phyloP scores from a whole-genome alignment of 2,797 vertebrate species.

The Pipistrellus pygmaeus region DNA sequence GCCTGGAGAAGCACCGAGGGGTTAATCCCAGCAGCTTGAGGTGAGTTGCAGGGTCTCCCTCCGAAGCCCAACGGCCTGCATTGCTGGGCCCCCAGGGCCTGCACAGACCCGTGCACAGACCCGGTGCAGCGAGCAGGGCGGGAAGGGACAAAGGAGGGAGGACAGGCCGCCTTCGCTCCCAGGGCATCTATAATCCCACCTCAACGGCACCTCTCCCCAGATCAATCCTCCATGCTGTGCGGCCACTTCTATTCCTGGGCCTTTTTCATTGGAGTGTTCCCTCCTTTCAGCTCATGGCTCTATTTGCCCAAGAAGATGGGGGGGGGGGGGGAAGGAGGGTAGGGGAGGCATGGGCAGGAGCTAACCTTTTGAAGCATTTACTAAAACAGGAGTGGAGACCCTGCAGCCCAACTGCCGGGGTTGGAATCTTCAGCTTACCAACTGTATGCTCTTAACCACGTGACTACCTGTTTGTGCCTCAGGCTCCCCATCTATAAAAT shows the following conservation, averaged over 20 bases:
- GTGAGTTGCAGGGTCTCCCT: neutral
- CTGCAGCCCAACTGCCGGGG: neutral
- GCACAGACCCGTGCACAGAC: no score
- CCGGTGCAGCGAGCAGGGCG: fast-evolving
- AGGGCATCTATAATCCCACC: neutral
- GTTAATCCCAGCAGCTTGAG: neutral
- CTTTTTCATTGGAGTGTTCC: neutral
- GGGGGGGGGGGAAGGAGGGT: fast-evolving
- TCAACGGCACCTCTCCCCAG: neutral
- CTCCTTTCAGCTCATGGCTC: neutral
- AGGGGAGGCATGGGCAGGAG: neutral
- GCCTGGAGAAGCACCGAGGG: neutral
- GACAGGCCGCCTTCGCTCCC: no score
- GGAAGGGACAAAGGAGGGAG: neutral
- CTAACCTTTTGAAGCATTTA: neutral
- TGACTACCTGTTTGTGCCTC: neutral
- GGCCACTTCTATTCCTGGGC: neutral
- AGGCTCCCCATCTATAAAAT: neutral
- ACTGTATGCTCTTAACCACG: neutral
- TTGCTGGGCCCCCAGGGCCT: fast-evolving
- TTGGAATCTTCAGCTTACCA: neutral
- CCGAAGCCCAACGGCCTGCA: neutral
- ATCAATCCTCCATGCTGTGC: neutral
- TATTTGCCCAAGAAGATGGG: neutral
- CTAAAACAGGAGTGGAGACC: neutral